Evolutionary conservation across 2,888 invertebrate species (phyloP).

Genomic region (Hirudinaria manillensis): DNA sequence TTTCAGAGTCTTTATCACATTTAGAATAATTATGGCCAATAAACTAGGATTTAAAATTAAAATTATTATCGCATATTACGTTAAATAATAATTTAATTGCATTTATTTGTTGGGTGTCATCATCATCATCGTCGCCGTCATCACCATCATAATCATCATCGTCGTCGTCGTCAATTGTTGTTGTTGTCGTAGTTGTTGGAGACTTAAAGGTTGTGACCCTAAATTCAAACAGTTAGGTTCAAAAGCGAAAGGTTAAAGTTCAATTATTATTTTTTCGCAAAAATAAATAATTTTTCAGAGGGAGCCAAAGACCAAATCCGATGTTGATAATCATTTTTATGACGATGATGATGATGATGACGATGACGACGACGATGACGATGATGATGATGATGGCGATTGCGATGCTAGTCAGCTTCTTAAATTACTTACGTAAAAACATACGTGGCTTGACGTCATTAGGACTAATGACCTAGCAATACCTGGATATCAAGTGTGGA

Average conservation of each 20-base stretch:
- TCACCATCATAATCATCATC: background rate
- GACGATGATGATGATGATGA: slow-evolving; percentile 30
- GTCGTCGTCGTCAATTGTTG: background rate
- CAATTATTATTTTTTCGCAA: background rate
- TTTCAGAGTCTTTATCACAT: background rate
- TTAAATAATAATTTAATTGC: background rate
- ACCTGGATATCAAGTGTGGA: background rate
- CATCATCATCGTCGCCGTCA: slow-evolving; percentile 3
- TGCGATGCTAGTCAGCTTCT: background rate
- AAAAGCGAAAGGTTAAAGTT: background rate
- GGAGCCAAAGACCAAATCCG: background rate
- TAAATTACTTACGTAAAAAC: background rate
- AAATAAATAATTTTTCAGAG: too few relatives aligned
- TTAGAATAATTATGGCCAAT: background rate
- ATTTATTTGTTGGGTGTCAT: background rate
- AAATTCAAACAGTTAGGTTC: background rate
- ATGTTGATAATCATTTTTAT: slow-evolving; percentile 24
- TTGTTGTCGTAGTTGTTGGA: background rate
- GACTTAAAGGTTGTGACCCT: background rate
- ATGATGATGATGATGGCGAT: slow-evolving; percentile 28
- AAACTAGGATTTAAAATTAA: too few relatives aligned
- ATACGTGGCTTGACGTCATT: too few relatives aligned
- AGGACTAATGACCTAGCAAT: background rate
- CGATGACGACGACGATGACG: slow-evolving; percentile 22
- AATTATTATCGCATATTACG: background rate